phyloP scores from a whole-genome alignment of 1,140 invertebrate species.

The Bombus turneri region DNA sequence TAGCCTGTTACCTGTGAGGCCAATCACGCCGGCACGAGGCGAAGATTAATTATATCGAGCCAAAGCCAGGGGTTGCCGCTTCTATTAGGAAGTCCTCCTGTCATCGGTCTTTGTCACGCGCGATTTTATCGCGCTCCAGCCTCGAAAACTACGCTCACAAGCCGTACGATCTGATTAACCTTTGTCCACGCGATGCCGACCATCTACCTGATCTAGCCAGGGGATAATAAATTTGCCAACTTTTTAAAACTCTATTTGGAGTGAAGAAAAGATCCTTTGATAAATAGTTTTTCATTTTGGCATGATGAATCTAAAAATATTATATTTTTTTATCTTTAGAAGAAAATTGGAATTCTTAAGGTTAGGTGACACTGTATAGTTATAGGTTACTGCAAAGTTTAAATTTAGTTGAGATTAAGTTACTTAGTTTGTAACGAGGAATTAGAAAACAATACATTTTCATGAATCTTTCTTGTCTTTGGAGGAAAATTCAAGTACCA shows the following conservation, averaged over 20 bases:
- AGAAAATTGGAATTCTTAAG: too few relatives aligned
- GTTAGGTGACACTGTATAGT: too few relatives aligned
- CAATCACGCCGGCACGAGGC: neutral
- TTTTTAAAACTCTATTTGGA: neutral
- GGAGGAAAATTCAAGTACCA: too few relatives aligned
- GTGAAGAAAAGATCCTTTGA: neutral
- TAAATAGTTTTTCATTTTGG: neutral
- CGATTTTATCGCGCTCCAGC: neutral
- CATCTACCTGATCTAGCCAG: too few relatives aligned
- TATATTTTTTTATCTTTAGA: too few relatives aligned
- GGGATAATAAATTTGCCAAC: neutral
- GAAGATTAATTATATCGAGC: constrained; percentile 40
- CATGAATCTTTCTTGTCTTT: too few relatives aligned
- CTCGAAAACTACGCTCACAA: neutral
- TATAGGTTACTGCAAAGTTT: too few relatives aligned
- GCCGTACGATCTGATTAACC: constrained; percentile 14
- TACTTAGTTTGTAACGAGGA: too few relatives aligned
- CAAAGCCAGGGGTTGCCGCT: neutral
- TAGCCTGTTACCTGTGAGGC: neutral
- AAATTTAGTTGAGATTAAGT: too few relatives aligned
- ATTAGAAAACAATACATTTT: too few relatives aligned
- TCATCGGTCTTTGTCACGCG: constrained; percentile 38
- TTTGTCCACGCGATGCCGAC: neutral
- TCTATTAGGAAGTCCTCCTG: constrained; percentile 21
- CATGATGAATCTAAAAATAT: neutral